Base-by-base conservation (phyloP, 1,140 invertebrate genomes). In the Dendroctonus ponderosae region DNA sequence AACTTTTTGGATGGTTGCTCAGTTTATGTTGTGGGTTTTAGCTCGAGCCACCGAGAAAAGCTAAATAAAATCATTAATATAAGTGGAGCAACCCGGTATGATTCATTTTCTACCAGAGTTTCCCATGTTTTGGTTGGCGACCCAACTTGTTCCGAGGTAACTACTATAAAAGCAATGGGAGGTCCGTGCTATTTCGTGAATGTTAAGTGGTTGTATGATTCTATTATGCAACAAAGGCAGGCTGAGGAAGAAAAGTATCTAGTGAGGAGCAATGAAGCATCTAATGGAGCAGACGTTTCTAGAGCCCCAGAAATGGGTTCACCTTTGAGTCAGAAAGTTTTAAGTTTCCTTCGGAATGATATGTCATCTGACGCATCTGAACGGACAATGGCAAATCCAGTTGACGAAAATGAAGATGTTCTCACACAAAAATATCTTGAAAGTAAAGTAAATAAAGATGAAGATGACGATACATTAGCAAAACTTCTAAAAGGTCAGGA, bases 1-100 rank as follows among this genome's bases (percentile, higher is more conserved):
- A 79, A 84, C 50, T 93, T 93, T 75, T 85, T 95, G 48, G 92
- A 95, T 79, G 91, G 91, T 53, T 94, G 90, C 77, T 89, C 88
- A 78, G 87, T 90, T 53, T 89, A 86, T 71, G 72, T 89, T 39
- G 81, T 82, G 72, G 91, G 91, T 48, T 91, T 92, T 73, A 79
- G 77, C 6, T 42, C 77, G 0, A 79, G 79, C 51, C 82, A 86
- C 63, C 81, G 86, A 26, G 92, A 94, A 69, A 93, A 93, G 77
- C 75, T 94, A 0, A 83, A 86, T 48, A 87, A 87, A 70, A 85
- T 93, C 14, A 80, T 96, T 5, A 93, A 93, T 71, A 82, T 86
- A 11, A 88, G 89, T 26, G 91, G 93, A 43, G 94, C 89, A 39
- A 91, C 89, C 8, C 84, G 92, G 67, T 89, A 91, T 67, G 89